These are phyloP conservation scores for Paradoxurus hermaphroditus DNA, from an alignment of 2,113 vertebrate species.

Conservation along the genomic window DNA sequence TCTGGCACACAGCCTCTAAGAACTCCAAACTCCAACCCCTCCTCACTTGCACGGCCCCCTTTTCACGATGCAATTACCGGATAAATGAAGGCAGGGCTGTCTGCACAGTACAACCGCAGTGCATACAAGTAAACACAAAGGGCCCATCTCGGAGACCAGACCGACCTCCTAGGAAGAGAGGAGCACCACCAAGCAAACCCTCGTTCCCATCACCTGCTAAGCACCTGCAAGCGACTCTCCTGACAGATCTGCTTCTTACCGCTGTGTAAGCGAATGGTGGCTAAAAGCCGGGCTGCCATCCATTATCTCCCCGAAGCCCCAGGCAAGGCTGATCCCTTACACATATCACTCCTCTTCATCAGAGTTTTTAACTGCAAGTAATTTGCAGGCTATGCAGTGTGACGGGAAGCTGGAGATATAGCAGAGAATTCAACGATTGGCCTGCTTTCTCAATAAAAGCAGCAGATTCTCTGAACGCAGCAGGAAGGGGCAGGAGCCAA, in stretches of 20 bases:
- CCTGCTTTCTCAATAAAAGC: slow-evolving; percentile 41
- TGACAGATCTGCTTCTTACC: slow-evolving; percentile 58
- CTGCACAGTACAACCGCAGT: neutral
- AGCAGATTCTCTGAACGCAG: neutral
- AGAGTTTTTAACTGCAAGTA: slow-evolving; percentile 50
- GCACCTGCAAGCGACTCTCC: slow-evolving; percentile 40
- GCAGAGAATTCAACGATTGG: neutral
- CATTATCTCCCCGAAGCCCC: slow-evolving; percentile 69
- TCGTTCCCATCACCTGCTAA: slow-evolving; percentile 62
- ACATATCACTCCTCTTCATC: slow-evolving; percentile 53
- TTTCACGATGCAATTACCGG: neutral
- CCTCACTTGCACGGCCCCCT: neutral
- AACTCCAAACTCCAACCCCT: neutral
- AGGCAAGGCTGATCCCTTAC: slow-evolving; percentile 63
- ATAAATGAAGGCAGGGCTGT: neutral
- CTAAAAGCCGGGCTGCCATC: slow-evolving; percentile 71
- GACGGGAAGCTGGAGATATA: neutral
- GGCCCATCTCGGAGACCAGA: slow-evolving; percentile 53
- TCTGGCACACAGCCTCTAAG: neutral
- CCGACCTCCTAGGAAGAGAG: slow-evolving; percentile 41
- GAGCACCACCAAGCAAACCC: slow-evolving; percentile 49
- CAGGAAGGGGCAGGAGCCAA: neutral
- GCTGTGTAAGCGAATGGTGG: slow-evolving; percentile 71
- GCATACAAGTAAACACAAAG: slow-evolving; percentile 59
- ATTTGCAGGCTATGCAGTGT: slow-evolving; percentile 39